Evolutionary conservation across 2,888 invertebrate species (phyloP), one percentile per base, ranked within the genome.

Genomic region (Pandemis cinnamomeana): DNA sequence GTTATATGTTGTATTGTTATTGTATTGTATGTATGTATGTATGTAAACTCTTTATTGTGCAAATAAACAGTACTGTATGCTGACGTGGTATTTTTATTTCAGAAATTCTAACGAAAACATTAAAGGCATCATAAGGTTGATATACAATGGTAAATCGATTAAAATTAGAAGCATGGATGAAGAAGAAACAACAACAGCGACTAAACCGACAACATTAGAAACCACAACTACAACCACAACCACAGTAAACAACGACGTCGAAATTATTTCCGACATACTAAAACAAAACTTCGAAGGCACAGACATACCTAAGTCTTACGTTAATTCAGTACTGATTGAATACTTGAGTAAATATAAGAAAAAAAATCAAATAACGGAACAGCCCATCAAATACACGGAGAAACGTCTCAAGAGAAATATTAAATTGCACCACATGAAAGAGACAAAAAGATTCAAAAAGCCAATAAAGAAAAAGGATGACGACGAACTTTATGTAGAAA

Each of bases 401-500:
- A 87, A 86, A 80, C 84, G 93, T 0, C 76, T 82, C 0, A 93
- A 92, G 82, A 82, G 93, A 48, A 85, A 91, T 67, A 80, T 91
- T 0, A 89, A 89, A 81, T 84, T 90, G 44, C 82, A 82, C 60
- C 86, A 87, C 53, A 78, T 85, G 41, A 48, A 80, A 36, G 75
- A 83, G n/a, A 78, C 44, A 69, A 72, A 58, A 79, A 76, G 46
- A 78, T 77, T 11, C 48, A 71, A 51, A 81, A 75, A 75, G 66
- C 70, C 70, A 85, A 84, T 80, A 61, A 77, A 69, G 71, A 78
- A 68, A 60, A 84, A 82, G 7, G 84, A 86, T 13, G 90, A 91
- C 0, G 92, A 93, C 69, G 91, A 93, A 75, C 75, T 93, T 1
- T 92, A 85, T 53, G 89, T 94, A 1, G 93, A 93, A 87, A 93